These are phyloP conservation scores for Callipepla squamata DNA, from an alignment of 2,113 vertebrate genomes.

Conservation along the genomic window DNA sequence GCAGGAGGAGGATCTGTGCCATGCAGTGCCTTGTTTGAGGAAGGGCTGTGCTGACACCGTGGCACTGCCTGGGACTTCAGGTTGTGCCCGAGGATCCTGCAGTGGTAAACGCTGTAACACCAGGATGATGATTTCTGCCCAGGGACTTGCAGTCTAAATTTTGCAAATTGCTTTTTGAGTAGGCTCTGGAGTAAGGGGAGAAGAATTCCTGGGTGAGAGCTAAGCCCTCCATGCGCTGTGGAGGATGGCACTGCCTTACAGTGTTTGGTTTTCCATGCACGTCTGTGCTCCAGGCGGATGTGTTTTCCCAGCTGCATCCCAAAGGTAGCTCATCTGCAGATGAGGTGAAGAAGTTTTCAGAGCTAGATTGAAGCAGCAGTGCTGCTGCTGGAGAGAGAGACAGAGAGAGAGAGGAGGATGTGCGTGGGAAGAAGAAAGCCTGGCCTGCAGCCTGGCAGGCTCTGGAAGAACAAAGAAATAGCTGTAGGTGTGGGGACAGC, in stretches of 20 bases:
- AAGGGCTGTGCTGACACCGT: too few relatives aligned
- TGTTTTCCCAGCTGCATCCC: not conserved
- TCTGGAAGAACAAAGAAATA: not conserved
- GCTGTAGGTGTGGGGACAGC: not conserved
- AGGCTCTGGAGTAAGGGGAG: not conserved
- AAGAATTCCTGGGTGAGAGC: not conserved
- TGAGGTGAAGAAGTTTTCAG: not conserved
- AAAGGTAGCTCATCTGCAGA: not conserved
- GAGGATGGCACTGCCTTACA: not conserved
- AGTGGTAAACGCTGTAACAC: not conserved
- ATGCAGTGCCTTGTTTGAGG: not conserved
- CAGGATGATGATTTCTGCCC: not conserved
- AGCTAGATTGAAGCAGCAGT: not conserved
- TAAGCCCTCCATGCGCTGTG: fast-evolving
- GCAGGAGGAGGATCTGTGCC: too few relatives aligned
- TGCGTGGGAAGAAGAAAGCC: not conserved
- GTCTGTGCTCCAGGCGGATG: not conserved
- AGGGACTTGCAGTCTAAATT: not conserved
- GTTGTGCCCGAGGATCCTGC: not conserved
- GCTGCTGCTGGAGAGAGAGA: not conserved
- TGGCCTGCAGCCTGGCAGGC: not conserved
- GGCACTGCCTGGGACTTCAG: not conserved
- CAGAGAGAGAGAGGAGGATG: not conserved
- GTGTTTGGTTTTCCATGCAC: not conserved
- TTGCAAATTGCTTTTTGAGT: not conserved